Conservation (phyloP, 2,113 vertebrate genomes). For the Procapra przewalskii region DNA sequence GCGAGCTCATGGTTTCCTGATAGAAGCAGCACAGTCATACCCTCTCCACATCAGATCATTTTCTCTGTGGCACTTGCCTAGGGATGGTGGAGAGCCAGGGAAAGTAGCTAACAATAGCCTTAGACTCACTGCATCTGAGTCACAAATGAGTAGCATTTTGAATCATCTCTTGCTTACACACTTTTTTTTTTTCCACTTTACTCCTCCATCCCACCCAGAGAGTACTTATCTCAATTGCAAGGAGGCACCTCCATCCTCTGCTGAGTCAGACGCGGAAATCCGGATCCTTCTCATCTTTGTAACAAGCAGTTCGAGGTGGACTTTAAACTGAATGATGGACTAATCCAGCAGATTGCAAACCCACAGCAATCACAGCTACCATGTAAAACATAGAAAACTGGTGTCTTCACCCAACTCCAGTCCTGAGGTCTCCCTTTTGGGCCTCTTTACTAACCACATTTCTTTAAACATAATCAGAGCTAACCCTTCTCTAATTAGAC, state of each 20-base stretch:
- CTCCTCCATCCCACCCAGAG: neutral
- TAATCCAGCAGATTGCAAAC: neutral
- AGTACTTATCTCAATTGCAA: neutral
- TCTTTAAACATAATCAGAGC: constrained; percentile 28
- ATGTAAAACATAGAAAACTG: neutral
- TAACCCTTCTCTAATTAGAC: constrained; percentile 32
- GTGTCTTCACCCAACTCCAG: neutral
- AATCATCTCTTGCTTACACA: constrained; percentile 8
- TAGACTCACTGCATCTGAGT: neutral
- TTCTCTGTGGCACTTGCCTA: neutral
- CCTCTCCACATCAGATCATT: neutral
- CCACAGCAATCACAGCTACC: neutral
- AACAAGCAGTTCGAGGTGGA: neutral
- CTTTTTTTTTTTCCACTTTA: neutral
- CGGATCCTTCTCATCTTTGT: neutral
- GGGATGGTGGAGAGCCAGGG: neutral
- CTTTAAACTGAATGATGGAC: neutral
- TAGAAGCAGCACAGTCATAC: neutral
- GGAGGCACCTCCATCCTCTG: neutral
- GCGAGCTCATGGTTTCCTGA: neutral
- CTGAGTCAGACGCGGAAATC: neutral
- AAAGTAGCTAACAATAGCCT: neutral
- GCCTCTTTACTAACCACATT: constrained; percentile 22
- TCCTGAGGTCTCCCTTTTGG: neutral
- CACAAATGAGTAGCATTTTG: neutral